Evolutionary conservation across 2,888 invertebrate genomes (phyloP), one percentile per base, ranked within the genome.

Genomic region (Entomobrya proxima): DNA sequence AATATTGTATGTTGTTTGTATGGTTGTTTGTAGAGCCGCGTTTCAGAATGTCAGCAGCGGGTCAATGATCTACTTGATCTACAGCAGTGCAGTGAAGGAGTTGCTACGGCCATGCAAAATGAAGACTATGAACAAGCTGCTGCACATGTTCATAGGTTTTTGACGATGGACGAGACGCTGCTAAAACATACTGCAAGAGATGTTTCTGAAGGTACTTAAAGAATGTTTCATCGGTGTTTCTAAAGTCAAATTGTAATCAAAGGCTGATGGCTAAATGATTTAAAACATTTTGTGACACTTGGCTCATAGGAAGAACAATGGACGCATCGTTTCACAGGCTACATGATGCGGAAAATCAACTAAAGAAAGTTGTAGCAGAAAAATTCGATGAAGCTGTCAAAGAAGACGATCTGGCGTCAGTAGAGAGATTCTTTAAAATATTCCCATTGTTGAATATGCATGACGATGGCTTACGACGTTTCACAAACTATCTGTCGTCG

Each of bases 91-190:
- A 98, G 98, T 72, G 97, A 98, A 91, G 99, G 98, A n/a, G 99
- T 99, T 0, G 96, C 98, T 89, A 95, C 96, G 74, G 98, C 99
- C 0, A 95, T 99, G 79, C 94, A 95, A 88, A 96, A 97, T 90
- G 98, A 98, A 92, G 98, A 99, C 92, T 99, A 96, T 92, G 99
- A 99, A 92, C 96, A 96, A 92, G 98, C 98, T 79, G 98, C 99
- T 13, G 97, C 95, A 0, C 98, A 98, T 91, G 96, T 99, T 64
- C 97, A 98, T 90, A 94, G 99, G 58, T 98, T 97, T 92, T 93
- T 98, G 55, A 95, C 96, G 78, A 97, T 98, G 95, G 98, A 98
- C 92, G 97, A 98, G 91, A 94, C 94, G 87, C 93, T 96, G 13
- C 91, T 97, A 7, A 94, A 95, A 91, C 94, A 95, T 91, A 96